These are phyloP conservation scores for Anguilla pacifica DNA, from an alignment of 2,797 vertebrate species.

Conservation along the genomic window DNA sequence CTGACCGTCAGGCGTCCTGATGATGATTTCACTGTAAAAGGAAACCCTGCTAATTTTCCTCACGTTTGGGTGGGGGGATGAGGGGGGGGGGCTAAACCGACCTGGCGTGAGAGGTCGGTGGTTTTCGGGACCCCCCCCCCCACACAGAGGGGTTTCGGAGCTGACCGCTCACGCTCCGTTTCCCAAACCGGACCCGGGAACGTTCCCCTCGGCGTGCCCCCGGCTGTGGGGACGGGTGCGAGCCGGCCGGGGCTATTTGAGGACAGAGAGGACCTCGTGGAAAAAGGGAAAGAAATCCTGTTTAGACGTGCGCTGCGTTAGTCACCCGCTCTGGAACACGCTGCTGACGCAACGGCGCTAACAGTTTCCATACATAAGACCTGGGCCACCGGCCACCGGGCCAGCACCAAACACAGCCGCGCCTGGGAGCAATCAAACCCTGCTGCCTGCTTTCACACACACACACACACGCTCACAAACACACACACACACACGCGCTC, in stretches of 20 bases:
- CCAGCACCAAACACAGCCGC: conserved; percentile 56
- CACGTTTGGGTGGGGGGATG: background rate
- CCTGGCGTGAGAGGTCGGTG: background rate
- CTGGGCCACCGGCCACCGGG: conserved; percentile 62
- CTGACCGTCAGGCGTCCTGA: background rate
- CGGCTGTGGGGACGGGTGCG: no score
- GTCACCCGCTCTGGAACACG: conserved; percentile 48
- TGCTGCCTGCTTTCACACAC: conserved; percentile 30
- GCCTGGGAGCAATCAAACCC: conserved; percentile 71
- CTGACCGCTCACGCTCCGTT: background rate
- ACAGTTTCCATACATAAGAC: conserved; percentile 75
- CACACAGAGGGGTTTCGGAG: background rate
- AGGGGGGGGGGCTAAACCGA: background rate
- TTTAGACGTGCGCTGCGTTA: conserved; percentile 53
- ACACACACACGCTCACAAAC: background rate
- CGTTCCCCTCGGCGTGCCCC: no score
- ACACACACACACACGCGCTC: background rate
- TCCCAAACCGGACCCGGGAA: background rate
- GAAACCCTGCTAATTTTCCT: background rate
- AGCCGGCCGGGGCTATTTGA: background rate
- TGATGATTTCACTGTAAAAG: conserved; percentile 4
- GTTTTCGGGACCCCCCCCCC: background rate
- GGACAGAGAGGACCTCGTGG: conserved; percentile 10
- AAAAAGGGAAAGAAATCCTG: conserved; percentile 37
- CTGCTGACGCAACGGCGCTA: conserved; percentile 51